Base-by-base conservation (phyloP, 2,888 invertebrate genomes). In the Uloborus plumipes region DNA sequence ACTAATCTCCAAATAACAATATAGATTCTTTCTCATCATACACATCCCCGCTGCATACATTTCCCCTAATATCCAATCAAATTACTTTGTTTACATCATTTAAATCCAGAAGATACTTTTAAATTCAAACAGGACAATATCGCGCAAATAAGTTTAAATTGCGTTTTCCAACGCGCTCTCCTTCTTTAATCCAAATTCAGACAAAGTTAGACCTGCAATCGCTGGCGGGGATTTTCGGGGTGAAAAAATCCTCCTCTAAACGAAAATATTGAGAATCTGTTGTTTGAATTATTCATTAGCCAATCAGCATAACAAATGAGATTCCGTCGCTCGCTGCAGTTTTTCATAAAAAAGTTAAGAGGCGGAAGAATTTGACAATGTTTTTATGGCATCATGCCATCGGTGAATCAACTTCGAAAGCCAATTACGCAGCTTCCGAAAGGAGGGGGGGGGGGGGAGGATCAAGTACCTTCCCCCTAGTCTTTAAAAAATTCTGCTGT, bases 231-330 rank as follows among this genome's bases (percentile, higher is more conserved):
- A 70, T 70, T 70, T 58, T 47, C 55, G 22, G 39, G 20, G 18
- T 31, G 31, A 58, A 26, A 31, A 64, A 53, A 65, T 22, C 64
- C 53, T 71, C 11, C 39, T 39, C 55, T 53, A 18, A 62, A 61
- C 20, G 26, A 22, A 55, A 72, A 39, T 61, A 61, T 39, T 22
- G 61, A 20, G 66, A 69, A 65, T 65, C 64, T 55, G 26, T 47
- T 47, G 53, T 76, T 78, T 78, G 77, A 78, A 78, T 78, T 65
- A 78, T 78, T 78, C 77, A 78, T 78, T 65, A 78, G 71, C 71
- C 71, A 78, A 78, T 78, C 77, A 78, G 70, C 70, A 70, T 78
- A 78, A 71, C 77, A 78, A 71, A 78, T 78, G 70, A 78, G 77
- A 77, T 64, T n/a, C 53, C 14, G 26, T 49, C n/a, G 47, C 31